Evolutionary conservation across 2,113 vertebrate genomes (phyloP).

Genomic region (Poicephalus gulielmi): DNA sequence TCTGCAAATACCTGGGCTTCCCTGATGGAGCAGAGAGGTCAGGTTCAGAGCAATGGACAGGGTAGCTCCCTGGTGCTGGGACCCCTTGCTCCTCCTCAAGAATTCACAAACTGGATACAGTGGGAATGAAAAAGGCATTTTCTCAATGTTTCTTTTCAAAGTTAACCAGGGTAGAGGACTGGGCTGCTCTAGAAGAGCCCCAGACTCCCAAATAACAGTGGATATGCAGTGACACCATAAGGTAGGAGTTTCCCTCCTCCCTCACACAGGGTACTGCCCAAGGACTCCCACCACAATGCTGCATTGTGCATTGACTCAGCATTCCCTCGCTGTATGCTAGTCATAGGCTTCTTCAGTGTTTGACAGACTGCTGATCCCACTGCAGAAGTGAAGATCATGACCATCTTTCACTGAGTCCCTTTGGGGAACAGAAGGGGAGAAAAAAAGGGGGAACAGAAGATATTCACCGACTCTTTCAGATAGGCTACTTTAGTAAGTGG

Average conservation of each 20-base stretch:
- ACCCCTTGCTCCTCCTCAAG: neutral
- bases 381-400: neutral
- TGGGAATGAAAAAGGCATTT: conserved; percentile 1
- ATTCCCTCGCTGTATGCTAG: neutral
- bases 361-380: neutral
- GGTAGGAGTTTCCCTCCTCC: neutral
- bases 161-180: neutral
- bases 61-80: neutral
- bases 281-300: neutral
- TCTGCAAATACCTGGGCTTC: conserved; percentile 2
- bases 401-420: neutral
- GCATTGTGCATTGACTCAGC: neutral
- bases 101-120: neutral
- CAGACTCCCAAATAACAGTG: neutral
- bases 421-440: neutral
- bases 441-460: neutral
- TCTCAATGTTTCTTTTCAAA: neutral
- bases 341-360: neutral
- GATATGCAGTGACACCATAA: neutral
- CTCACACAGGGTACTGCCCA: neutral
- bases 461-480: neutral
- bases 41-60: neutral
- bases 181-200: neutral
- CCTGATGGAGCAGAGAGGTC: neutral
- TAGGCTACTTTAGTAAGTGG: neutral